phyloP scores from a whole-genome alignment of 2,113 vertebrate genomes.

The Pelusios castaneus region DNA sequence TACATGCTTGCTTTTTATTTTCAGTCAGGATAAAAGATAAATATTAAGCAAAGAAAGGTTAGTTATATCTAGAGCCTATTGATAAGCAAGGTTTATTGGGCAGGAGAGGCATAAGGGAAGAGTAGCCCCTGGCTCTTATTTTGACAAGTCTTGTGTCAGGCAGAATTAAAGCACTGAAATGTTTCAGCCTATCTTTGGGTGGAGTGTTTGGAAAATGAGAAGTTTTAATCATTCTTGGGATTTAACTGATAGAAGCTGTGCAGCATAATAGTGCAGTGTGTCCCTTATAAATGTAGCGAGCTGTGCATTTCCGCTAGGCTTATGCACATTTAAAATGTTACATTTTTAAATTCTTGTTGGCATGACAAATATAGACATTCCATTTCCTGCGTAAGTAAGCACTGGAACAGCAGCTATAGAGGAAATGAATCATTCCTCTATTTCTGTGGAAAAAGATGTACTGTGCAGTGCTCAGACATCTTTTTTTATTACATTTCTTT shows the following conservation, averaged over 20 bases:
- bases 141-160: neutral
- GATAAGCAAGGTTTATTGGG: neutral
- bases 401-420: conserved; percentile 42
- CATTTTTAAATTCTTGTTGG: neutral
- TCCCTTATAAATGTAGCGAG: neutral
- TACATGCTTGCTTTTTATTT: neutral
- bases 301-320: neutral
- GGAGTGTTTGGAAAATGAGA: fast-evolving
- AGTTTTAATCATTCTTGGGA: neutral
- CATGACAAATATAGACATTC: neutral
- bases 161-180: neutral
- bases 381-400: neutral
- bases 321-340: neutral
- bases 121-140: neutral
- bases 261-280: neutral
- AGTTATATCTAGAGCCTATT: neutral
- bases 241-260: neutral
- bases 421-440: conserved; percentile 73
- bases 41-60: neutral
- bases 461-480: neutral
- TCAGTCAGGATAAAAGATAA: conserved; percentile 22
- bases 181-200: neutral
- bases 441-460: conserved; percentile 48
- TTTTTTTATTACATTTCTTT: neutral
- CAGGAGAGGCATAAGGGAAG: neutral